These are phyloP conservation scores for Daphoenositta chrysoptera DNA, from an alignment of 2,113 vertebrate genomes.

Conservation along the genomic window DNA sequence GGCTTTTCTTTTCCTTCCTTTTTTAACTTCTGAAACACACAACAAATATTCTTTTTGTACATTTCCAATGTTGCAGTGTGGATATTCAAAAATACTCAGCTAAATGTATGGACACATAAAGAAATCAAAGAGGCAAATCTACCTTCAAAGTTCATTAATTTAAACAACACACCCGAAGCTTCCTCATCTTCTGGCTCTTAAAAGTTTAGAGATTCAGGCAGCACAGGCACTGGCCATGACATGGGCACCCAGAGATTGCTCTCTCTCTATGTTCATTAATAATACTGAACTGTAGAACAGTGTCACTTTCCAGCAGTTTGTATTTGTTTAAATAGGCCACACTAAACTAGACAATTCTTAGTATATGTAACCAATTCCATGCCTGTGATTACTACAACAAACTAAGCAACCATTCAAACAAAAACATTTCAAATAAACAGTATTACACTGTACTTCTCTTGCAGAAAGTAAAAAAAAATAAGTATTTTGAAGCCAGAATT, in stretches of 20 bases:
- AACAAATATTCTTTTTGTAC: background rate
- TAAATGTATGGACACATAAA: background rate
- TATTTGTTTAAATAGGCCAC: background rate
- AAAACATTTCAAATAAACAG: background rate
- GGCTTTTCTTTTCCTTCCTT: conserved; percentile 79
- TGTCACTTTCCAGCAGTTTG: background rate
- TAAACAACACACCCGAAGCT: background rate
- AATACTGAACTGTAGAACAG: background rate
- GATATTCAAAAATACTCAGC: background rate
- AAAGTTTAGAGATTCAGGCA: background rate
- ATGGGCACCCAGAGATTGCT: background rate
- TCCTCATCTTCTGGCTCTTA: background rate
- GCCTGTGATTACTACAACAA: background rate
- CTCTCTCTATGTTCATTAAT: background rate
- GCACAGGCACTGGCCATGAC: background rate
- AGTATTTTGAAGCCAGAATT: background rate
- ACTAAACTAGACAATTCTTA: background rate
- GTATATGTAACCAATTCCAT: background rate
- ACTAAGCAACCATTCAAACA: background rate
- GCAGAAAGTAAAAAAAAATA: background rate
- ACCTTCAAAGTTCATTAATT: background rate
- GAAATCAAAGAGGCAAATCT: background rate
- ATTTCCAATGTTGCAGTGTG: background rate
- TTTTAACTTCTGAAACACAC: conserved; percentile 77
- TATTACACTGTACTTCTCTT: background rate